Evolutionary conservation across 2,888 invertebrate genomes (phyloP).

Genomic region (Creontiades dilutus): DNA sequence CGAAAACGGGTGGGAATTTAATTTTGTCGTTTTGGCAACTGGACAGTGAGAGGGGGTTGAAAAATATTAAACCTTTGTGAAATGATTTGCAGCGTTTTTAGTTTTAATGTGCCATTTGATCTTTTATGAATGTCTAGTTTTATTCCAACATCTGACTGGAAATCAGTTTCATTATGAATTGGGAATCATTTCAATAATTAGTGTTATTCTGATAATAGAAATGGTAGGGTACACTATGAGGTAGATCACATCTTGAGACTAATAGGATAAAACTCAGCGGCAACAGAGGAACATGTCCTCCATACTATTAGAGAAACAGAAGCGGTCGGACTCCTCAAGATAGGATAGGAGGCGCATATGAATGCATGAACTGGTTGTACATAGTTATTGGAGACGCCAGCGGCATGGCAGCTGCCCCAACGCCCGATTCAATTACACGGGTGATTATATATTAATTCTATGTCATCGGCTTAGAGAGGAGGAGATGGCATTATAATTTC

Average conservation of each 20-base stretch:
- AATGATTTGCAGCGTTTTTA: too few relatives aligned
- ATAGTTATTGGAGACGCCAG: constrained; percentile 40
- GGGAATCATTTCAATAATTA: too few relatives aligned
- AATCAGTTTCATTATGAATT: too few relatives aligned
- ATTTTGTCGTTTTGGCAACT: too few relatives aligned
- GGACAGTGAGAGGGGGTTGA: too few relatives aligned
- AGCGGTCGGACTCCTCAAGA: constrained; percentile 40
- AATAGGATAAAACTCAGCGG: background rate
- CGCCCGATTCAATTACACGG: constrained; percentile 57
- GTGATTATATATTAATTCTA: constrained; percentile 64
- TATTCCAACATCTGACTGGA: too few relatives aligned
- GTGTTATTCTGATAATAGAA: too few relatives aligned
- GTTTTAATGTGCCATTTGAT: too few relatives aligned
- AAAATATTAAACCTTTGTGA: too few relatives aligned
- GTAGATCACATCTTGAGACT: background rate
- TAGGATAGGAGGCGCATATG: constrained; percentile 18
- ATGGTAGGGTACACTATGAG: background rate
- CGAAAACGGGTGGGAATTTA: too few relatives aligned
- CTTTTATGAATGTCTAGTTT: too few relatives aligned
- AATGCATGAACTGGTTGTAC: constrained; percentile 55
- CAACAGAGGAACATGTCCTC: background rate
- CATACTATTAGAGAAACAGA: constrained; percentile 13
- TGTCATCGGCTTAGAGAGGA: constrained; percentile 49
- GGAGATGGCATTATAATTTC: constrained; percentile 60
- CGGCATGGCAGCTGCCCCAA: constrained; percentile 44